phyloP scores from a whole-genome alignment of 1,140 invertebrate genomes.

The Whitmania pigra region DNA sequence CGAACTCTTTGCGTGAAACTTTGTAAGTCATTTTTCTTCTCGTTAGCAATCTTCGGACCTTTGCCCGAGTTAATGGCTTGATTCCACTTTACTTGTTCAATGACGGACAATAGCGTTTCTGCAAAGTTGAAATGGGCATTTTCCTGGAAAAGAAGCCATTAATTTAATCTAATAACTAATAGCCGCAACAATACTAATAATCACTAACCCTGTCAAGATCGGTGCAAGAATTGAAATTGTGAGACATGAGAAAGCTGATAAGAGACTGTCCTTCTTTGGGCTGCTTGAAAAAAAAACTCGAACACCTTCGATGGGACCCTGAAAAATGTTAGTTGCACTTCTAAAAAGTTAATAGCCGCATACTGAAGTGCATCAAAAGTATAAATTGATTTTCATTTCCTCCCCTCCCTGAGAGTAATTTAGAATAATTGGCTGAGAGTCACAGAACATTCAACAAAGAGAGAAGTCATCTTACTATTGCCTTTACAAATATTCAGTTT shows the following conservation, averaged over 20 bases:
- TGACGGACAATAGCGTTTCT: conserved; percentile 68
- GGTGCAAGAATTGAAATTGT: conserved; percentile 58
- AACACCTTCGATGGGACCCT: too few relatives aligned
- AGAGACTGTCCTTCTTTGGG: conserved; percentile 61
- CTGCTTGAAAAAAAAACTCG: conserved; percentile 44
- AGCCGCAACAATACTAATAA: conserved; percentile 10
- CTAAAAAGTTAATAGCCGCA: too few relatives aligned
- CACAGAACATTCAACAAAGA: too few relatives aligned
- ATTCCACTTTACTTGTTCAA: conserved; percentile 51
- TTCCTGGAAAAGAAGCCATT: conserved; percentile 45
- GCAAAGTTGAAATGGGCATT: conserved; percentile 74
- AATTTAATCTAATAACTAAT: conserved; percentile 6
- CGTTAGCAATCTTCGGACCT: background rate
- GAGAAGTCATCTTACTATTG: too few relatives aligned
- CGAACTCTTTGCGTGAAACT: too few relatives aligned
- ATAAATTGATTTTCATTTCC: too few relatives aligned
- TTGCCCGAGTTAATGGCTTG: conserved; percentile 29
- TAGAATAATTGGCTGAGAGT: too few relatives aligned
- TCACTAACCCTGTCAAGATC: conserved; percentile 54
- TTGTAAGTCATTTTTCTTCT: too few relatives aligned
- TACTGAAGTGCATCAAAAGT: too few relatives aligned
- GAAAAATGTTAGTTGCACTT: too few relatives aligned
- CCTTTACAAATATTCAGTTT: too few relatives aligned
- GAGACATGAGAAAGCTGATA: conserved; percentile 58
- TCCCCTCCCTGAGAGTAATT: too few relatives aligned